phyloP scores from a whole-genome alignment of 2,797 vertebrate species.

The Ptychobarbus kaznakovi region DNA sequence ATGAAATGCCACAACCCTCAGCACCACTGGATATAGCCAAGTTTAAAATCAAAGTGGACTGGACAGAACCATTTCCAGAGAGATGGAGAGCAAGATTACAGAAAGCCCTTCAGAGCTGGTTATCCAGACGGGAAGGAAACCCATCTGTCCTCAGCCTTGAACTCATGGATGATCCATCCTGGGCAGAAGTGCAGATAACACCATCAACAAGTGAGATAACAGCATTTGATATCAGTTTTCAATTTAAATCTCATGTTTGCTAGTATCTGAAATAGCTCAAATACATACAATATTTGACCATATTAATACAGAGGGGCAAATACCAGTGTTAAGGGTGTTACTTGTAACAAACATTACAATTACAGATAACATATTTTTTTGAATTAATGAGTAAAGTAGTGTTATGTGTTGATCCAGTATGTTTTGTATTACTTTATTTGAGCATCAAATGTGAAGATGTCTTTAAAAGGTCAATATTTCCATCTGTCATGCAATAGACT shows the following conservation, averaged over 20 bases:
- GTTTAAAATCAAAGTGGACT: conserved; percentile 36
- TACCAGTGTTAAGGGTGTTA: too few species aligned
- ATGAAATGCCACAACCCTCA: background rate
- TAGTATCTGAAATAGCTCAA: background rate
- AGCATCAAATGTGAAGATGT: too few species aligned
- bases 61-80: background rate
- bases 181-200: conserved; percentile 3
- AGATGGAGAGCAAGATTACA: background rate
- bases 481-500: too few species aligned
- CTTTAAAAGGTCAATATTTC: too few species aligned
- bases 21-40: background rate
- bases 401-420: too few species aligned
- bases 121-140: too few species aligned
- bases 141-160: fast-evolving
- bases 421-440: too few species aligned
- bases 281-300: background rate
- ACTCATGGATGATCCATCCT: background rate
- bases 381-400: background rate
- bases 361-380: background rate
- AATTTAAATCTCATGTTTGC: background rate
- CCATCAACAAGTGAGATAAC: conserved; percentile 26
- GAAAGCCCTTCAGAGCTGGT: conserved; percentile 8
- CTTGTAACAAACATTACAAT: background rate
- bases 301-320: too few species aligned
- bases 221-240: too few species aligned